phyloP scores from a whole-genome alignment of 2,797 vertebrate species.

The Spatula versicolor region DNA sequence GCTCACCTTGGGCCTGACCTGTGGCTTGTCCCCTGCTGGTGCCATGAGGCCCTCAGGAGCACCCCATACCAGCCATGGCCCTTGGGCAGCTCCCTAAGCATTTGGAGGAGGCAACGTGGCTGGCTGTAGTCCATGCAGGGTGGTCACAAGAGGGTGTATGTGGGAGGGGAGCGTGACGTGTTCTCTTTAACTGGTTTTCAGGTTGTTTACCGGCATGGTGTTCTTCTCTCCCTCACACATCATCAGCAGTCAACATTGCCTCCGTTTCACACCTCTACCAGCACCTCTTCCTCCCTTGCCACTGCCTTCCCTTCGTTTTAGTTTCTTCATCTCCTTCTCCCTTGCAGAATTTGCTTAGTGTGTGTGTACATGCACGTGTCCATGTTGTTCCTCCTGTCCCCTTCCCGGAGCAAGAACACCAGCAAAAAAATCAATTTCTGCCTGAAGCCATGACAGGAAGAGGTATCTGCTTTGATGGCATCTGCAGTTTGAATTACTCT shows the following conservation, averaged over 20 bases:
- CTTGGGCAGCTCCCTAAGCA: rapidly evolving
- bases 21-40: neutral
- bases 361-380: neutral
- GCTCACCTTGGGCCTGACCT: neutral
- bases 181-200: neutral
- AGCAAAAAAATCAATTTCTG: neutral
- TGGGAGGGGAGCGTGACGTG: rapidly evolving
- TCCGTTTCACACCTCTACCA: neutral
- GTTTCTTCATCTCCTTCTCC: neutral
- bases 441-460: neutral
- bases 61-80: neutral
- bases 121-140: rapidly evolving
- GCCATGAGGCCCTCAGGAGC: neutral
- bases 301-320: neutral
- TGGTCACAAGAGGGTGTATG: neutral
- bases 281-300: neutral
- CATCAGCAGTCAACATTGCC: rapidly evolving
- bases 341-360: neutral
- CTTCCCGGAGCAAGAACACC: neutral
- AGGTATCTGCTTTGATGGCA: neutral
- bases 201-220: neutral
- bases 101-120: rapidly evolving
- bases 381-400: no score
- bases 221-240: neutral
- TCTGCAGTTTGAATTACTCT: neutral